Base-by-base conservation (phyloP, 2,113 vertebrate species). In the Nymphicus hollandicus region DNA sequence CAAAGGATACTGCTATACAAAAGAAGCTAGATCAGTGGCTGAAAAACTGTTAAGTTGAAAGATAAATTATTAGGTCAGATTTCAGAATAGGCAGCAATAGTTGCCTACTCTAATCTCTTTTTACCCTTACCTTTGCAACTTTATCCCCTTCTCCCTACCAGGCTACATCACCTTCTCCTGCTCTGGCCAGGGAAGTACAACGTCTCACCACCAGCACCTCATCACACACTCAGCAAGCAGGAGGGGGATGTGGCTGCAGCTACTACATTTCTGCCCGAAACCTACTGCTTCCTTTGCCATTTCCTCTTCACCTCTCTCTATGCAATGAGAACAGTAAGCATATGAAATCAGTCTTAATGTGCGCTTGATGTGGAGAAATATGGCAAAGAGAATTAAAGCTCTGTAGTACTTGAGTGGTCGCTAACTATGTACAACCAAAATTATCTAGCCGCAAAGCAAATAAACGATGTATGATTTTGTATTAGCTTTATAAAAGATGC, bases 1-100 rank as follows among this genome's bases (percentile, higher is more conserved):
- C 99, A 96, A 99, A 99, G 87, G 98, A 99, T 92, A 98, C 98
- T 17, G 98, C 97, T 98, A 43, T 37, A 94, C 65, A 96, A 88
- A 86, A 89, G 28, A 91, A 92, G 19, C 14, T 43, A 89, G 19
- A 66, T 95, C 78, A 96, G 68, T 46, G 23, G 13, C 50, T 73
- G 64, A 70, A 92, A 82, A 81, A 63, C 10, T 52, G n/a, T 29
- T n/a, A 61, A 65, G 27, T 1, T 72, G 44, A 56, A 73, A 76
- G 47, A 50, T 10, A 82, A 68, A 49, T 83, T 37, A 53, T 71
- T 31, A 28, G 28, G 20, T 55, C 71, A 58, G 63, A 31, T 49
- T 44, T 92, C 53, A 71, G 24, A 83, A 49, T 17, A 86, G 35
- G 46, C 1, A 11, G 23, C 27, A 89, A 43, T 27, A 39, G 41